Evolutionary conservation across 2,113 vertebrate species (phyloP).

Genomic region (Nerophis ophidion): DNA sequence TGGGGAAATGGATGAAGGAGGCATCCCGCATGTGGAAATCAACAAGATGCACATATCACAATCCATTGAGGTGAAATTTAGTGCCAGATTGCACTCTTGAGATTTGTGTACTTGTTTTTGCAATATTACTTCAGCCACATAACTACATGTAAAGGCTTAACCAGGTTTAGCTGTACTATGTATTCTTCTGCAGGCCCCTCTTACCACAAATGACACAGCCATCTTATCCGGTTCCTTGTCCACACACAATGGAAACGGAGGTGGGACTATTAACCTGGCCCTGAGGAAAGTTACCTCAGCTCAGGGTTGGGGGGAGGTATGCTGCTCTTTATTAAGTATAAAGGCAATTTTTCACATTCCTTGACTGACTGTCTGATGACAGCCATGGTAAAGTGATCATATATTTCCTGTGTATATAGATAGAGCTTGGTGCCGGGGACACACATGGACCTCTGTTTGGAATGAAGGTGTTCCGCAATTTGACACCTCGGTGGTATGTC

Average conservation of each 20-base stretch:
- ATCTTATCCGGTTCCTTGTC: slow-evolving; percentile 94
- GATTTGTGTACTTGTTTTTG: neutral
- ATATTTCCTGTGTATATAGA: slow-evolving; percentile 60
- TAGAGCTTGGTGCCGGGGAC: slow-evolving; percentile 92
- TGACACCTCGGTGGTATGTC: slow-evolving; percentile 88
- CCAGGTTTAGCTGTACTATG: neutral
- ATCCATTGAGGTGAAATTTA: slow-evolving; percentile 86
- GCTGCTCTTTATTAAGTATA: neutral
- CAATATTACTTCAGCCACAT: neutral
- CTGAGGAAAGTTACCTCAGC: slow-evolving; percentile 88
- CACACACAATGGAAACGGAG: slow-evolving; percentile 94
- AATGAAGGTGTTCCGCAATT: slow-evolving; percentile 92
- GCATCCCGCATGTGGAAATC: slow-evolving; percentile 90
- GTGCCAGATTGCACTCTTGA: neutral
- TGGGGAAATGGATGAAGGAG: slow-evolving; percentile 78
- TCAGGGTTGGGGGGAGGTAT: slow-evolving; percentile 93
- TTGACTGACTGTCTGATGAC: neutral
- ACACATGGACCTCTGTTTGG: slow-evolving; percentile 89
- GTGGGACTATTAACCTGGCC: slow-evolving; percentile 88
- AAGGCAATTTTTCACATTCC: neutral
- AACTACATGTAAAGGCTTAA: too few relatives aligned
- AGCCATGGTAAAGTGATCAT: neutral
- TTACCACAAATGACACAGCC: slow-evolving; percentile 91
- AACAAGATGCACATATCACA: slow-evolving; percentile 99
- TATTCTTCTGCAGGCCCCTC: slow-evolving; percentile 76